Evolutionary conservation across 2,797 vertebrate genomes (phyloP), one percentile per base, ranked within the genome.

Genomic region (Diplodus puntazzo): DNA sequence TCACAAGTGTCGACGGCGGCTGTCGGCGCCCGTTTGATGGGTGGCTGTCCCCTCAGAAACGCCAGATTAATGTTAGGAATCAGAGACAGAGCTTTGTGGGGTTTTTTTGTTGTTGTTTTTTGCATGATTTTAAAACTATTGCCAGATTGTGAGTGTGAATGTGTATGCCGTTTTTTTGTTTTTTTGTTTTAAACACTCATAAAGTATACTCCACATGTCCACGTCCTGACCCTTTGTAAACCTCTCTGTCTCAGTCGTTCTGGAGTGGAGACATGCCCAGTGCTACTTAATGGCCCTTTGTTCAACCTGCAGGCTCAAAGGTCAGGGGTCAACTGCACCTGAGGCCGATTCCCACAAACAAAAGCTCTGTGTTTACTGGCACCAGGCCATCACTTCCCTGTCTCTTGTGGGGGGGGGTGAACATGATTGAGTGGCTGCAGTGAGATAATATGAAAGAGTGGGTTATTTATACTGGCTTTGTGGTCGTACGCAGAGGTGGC

Each of bases 321-420:
- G 95, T 96, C 94, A 94, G 85, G 78, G 95, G 94, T 96, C 94
- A 92, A 91, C 92, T 93, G 90, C 95, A 96, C 96, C 96, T 96
- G 94, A 95, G 95, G 95, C 94, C 86, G 89, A 92, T 94, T 95
- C 94, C 90, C 93, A 92, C 92, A 88, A 90, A 94, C 92, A 94
- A 94, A 94, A 93, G 93, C 88, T 83, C 84, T 87, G 87, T 91
- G 90, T 94, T 93, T 92, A 90, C 89, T 77, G 87, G 90, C 92
- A 89, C 87, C 85, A 87, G 90, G 91, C 85, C 84, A 89, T 86
- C 85, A 92, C 90, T 93, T 94, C 89, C 92, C 85, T 80, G 87
- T 88, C 84, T 91, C 73, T 77, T 81, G 78, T 21, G 16, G 73
- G 30, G 12, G 75, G 69, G 18, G 53, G 17, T n/a, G n/a, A 64